Evolutionary conservation across 2,113 vertebrate genomes (phyloP).

Genomic region (Agelaius tricolor): DNA sequence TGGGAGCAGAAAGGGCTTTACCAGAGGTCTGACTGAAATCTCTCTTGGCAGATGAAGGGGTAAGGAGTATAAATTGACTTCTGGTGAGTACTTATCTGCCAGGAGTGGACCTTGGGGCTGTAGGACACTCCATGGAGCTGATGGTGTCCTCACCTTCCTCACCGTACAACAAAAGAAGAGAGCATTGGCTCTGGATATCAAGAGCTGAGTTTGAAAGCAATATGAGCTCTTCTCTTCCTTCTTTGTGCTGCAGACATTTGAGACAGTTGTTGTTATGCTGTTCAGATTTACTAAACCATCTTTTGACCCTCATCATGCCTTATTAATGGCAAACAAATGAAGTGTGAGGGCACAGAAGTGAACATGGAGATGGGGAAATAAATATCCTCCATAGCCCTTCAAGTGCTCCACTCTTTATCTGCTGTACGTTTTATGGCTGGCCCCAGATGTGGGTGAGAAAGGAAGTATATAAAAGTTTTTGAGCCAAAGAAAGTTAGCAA

Average conservation of each 20-base stretch:
- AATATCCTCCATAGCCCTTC: not conserved
- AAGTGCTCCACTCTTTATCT: not conserved
- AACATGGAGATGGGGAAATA: not conserved
- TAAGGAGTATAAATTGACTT: not conserved
- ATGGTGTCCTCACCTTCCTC: not conserved
- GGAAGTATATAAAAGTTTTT: not conserved
- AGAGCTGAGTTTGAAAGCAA: not conserved
- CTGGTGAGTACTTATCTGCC: rapidly evolving
- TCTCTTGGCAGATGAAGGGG: not conserved
- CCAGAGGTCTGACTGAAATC: not conserved
- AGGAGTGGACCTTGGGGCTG: not conserved
- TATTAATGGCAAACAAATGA: not conserved
- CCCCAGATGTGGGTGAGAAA: not conserved
- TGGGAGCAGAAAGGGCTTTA: not conserved
- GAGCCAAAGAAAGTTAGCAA: not conserved
- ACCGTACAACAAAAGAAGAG: not conserved
- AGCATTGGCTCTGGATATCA: rapidly evolving
- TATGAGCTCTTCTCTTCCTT: not conserved
- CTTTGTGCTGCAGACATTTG: not conserved
- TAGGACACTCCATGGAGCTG: not conserved
- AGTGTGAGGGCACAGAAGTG: not conserved
- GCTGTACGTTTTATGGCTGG: not conserved
- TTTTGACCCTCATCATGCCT: not conserved
- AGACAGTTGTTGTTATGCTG: not conserved
- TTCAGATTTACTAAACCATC: not conserved